Percentiles rank a stretch among this genome's conserved stretches.
These are phyloP conservation scores for Agapornis roseicollis DNA, from an alignment of 2,113 vertebrate species.

Conservation along the genomic window DNA sequence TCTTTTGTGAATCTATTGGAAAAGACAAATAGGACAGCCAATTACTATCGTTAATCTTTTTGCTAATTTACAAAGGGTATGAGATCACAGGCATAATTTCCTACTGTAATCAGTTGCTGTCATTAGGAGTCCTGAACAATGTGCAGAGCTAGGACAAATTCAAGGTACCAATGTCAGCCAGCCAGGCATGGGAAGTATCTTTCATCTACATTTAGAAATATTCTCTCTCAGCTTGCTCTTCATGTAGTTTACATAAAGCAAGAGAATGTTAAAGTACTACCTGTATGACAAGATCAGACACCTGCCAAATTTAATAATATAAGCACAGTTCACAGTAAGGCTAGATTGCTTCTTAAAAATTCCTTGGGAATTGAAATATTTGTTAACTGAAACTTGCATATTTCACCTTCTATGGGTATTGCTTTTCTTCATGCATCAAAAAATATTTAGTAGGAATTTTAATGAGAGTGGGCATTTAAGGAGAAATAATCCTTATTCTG, in stretches of 20 bases:
- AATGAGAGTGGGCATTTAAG: background rate
- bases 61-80: slow-evolving; percentile 6
- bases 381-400: background rate
- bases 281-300: background rate
- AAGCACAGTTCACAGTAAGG: background rate
- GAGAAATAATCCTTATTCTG: background rate
- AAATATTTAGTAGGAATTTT: background rate
- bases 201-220: background rate
- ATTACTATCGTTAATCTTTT: slow-evolving; percentile 38
- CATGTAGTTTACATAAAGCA: background rate
- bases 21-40: slow-evolving; percentile 17
- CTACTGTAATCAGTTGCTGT: background rate
- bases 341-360: background rate
- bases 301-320: background rate
- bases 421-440: background rate
- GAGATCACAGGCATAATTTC: slow-evolving; percentile 14
- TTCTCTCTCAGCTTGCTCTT: background rate
- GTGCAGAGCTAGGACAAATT: slow-evolving; percentile 6
- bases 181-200: background rate
- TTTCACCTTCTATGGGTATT: background rate
- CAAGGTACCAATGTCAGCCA: background rate
- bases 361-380: background rate
- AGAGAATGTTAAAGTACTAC: background rate
- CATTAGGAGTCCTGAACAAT: background rate
- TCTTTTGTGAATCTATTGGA: background rate